Evolutionary conservation across 2,888 invertebrate species (phyloP).

Genomic region (Ormyrus thymus): DNA sequence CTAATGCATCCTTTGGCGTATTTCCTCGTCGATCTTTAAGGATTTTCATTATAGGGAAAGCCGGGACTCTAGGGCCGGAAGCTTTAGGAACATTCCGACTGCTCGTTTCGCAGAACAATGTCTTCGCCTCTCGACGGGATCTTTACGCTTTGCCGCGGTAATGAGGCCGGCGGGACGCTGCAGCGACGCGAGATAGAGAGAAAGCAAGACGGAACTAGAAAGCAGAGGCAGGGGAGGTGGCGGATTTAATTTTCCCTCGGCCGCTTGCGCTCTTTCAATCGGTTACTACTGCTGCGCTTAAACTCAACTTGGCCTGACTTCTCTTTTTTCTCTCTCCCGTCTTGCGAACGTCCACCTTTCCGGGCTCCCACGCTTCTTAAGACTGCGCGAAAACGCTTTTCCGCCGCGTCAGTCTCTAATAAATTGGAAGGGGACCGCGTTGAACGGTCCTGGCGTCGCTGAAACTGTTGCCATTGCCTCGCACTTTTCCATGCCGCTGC

Average conservation of each 20-base stretch:
- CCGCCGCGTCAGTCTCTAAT: constrained; percentile 58
- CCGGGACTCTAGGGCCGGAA: constrained; percentile 56
- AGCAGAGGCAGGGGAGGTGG: constrained; percentile 43
- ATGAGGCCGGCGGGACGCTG: constrained; percentile 59
- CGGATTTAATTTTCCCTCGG: constrained; percentile 61
- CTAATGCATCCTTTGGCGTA: background rate
- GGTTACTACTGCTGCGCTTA: constrained; percentile 29
- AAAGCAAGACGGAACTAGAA: constrained; percentile 11
- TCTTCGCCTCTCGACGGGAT: constrained; percentile 61
- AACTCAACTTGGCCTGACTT: background rate
- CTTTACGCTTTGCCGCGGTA: constrained; percentile 64
- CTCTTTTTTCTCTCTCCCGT: background rate
- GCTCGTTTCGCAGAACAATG: constrained; percentile 62
- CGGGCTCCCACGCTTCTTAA: constrained; percentile 52
- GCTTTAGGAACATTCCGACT: constrained; percentile 63
- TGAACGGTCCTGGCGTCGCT: constrained; percentile 37
- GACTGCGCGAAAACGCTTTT: constrained; percentile 38
- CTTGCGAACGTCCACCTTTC: constrained; percentile 34
- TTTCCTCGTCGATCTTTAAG: constrained; percentile 27
- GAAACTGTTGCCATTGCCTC: constrained; percentile 16
- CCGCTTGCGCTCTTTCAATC: constrained; percentile 39
- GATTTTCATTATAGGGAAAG: constrained; percentile 45
- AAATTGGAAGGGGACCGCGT: constrained; percentile 56
- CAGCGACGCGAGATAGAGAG: constrained; percentile 34
- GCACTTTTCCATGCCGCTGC: constrained; percentile 27